These are phyloP conservation scores for Volucella inflata DNA, from an alignment of 2,888 invertebrate genomes.

Conservation along the genomic window DNA sequence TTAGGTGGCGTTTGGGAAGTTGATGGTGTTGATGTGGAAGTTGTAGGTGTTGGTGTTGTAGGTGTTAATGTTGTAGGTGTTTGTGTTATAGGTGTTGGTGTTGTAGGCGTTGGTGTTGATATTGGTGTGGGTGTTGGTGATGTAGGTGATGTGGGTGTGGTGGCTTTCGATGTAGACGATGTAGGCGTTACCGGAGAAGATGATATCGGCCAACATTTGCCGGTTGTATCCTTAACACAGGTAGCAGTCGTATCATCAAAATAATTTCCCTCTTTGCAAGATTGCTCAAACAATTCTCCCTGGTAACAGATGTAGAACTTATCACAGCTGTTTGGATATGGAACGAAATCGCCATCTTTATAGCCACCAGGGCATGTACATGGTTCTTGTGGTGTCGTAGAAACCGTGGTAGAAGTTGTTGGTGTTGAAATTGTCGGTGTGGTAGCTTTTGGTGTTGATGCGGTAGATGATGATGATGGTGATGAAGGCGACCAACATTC, in stretches of 20 bases:
- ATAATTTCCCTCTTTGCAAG: slow-evolving; percentile 36
- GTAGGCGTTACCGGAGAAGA: neutral
- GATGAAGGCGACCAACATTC: slow-evolving; percentile 43
- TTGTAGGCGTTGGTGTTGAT: neutral
- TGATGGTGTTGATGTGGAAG: neutral
- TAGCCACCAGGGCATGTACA: slow-evolving; percentile 69
- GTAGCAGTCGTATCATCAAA: neutral
- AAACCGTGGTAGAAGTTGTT: slow-evolving; percentile 6
- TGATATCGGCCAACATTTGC: slow-evolving; percentile 52
- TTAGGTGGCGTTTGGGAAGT: neutral
- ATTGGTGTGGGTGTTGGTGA: neutral
- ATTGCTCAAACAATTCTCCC: slow-evolving; percentile 19
- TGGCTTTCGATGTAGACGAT: neutral
- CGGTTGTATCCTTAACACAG: too few relatives aligned
- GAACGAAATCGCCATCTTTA: slow-evolving; percentile 28
- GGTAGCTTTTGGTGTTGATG: neutral
- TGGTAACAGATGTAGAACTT: slow-evolving; percentile 37
- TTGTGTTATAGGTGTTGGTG: neutral
- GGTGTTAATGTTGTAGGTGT: neutral
- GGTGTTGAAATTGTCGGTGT: neutral
- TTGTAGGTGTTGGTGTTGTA: neutral
- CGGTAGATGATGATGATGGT: neutral
- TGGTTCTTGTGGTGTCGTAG: slow-evolving; percentile 31
- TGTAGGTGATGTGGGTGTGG: neutral
- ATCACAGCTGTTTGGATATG: slow-evolving; percentile 17